Percentiles rank a stretch among this genome's conserved stretches.
Evolutionary conservation across 2,888 invertebrate species (phyloP).

Genomic region (Pecten maximus): DNA sequence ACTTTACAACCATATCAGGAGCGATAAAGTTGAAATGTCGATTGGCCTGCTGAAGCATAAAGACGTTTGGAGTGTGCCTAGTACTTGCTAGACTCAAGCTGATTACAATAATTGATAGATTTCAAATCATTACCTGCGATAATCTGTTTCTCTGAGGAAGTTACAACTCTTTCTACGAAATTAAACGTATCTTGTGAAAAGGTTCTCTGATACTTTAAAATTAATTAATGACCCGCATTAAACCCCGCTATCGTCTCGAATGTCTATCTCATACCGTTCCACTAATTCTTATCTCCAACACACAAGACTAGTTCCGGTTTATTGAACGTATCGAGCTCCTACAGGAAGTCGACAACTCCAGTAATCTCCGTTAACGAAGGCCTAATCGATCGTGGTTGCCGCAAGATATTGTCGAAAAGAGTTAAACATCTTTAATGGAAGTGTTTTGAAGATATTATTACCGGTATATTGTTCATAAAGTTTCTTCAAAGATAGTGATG

Average conservation of each 20-base stretch:
- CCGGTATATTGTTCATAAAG: constrained; percentile 53
- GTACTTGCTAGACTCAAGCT: constrained; percentile 33
- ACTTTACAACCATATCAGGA: constrained; percentile 16
- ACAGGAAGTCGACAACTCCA: constrained; percentile 53
- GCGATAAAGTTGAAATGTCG: constrained; percentile 32
- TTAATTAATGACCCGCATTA: constrained; percentile 52
- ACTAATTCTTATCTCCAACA: constrained; percentile 54
- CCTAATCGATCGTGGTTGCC: constrained; percentile 56
- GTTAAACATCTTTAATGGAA: constrained; percentile 58
- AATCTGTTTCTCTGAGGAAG: constrained; percentile 36
- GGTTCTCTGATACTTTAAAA: constrained; percentile 38
- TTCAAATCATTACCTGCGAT: constrained; percentile 42
- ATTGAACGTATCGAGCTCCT: constrained; percentile 50
- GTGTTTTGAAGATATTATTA: constrained; percentile 55
- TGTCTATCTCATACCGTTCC: constrained; percentile 50
- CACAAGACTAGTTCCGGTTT: constrained; percentile 58
- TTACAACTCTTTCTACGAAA: constrained; percentile 43
- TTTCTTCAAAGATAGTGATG: constrained; percentile 54
- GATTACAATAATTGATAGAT: constrained; percentile 48
- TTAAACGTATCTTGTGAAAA: constrained; percentile 40
- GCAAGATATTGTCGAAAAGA: constrained; percentile 53
- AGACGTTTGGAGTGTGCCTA: constrained; percentile 13
- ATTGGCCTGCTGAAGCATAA: not conserved
- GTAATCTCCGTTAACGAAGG: constrained; percentile 60
- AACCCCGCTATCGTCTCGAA: constrained; percentile 50